Percentiles rank a stretch among this genome's conserved stretches.
phyloP scores from a whole-genome alignment of 2,888 invertebrate species.

The Onchidella celtica region DNA sequence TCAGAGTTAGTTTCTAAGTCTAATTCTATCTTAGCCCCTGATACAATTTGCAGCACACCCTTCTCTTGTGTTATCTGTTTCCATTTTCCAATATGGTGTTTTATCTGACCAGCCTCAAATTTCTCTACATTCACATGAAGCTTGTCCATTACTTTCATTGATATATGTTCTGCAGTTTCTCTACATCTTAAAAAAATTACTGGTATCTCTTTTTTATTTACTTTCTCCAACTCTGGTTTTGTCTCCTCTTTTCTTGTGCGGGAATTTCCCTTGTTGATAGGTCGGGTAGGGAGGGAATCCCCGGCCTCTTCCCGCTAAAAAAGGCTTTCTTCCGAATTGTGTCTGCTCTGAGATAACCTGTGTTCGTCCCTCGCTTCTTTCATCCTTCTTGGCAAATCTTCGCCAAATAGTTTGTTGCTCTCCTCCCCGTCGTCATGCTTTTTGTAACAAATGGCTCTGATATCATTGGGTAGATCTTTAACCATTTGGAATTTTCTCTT shows the following conservation, averaged over 20 bases:
- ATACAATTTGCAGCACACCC: background rate
- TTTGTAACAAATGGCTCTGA: too few species aligned
- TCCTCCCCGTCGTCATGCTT: too few species aligned
- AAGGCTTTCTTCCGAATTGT: background rate
- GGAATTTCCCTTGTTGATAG: too few species aligned
- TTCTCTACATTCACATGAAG: background rate
- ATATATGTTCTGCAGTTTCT: background rate
- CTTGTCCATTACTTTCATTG: background rate
- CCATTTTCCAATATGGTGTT: slow-evolving; percentile 2
- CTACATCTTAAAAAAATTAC: too few species aligned
- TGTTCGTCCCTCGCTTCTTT: background rate
- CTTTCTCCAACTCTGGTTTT: background rate
- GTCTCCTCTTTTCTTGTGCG: background rate
- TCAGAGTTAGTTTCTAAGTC: background rate
- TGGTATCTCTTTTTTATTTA: background rate
- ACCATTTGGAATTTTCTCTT: too few species aligned
- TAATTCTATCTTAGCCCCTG: background rate
- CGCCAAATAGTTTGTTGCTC: too few species aligned
- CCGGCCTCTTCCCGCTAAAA: background rate
- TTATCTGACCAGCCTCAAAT: slow-evolving; percentile 23
- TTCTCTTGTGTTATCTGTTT: slow-evolving; percentile 13
- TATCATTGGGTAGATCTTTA: too few species aligned
- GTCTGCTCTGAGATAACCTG: too few species aligned
- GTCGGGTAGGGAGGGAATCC: background rate
- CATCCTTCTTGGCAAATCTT: background rate